Percentiles rank a stretch among this genome's conserved stretches.
These are phyloP conservation scores for Nylanderia fulva DNA, from an alignment of 1,140 invertebrate genomes.

Conservation along the genomic window DNA sequence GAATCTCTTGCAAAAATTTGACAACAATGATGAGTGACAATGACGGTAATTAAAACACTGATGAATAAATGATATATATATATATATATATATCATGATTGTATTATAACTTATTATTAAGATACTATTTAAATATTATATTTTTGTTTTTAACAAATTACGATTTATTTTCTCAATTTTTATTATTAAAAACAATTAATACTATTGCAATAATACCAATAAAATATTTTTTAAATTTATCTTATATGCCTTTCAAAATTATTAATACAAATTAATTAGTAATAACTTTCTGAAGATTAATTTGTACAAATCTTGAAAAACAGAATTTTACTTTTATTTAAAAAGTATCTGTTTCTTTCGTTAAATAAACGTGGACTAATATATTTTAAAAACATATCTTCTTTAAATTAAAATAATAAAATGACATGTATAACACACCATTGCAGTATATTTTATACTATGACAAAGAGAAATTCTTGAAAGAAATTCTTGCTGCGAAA, in stretches of 20 bases:
- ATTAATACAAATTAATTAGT: too few relatives aligned
- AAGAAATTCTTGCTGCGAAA: slow-evolving; percentile 23
- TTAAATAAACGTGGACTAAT: background rate
- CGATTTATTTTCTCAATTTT: background rate
- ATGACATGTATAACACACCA: slow-evolving; percentile 18
- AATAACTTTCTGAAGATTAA: too few relatives aligned
- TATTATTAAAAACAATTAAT: too few relatives aligned
- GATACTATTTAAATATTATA: background rate
- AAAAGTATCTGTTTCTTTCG: background rate
- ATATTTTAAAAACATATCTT: slow-evolving; percentile 1
- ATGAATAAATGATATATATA: background rate
- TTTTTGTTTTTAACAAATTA: background rate
- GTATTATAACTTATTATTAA: background rate
- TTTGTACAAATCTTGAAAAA: too few relatives aligned
- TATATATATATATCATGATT: background rate
- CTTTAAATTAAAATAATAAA: slow-evolving; percentile 19
- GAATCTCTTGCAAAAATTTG: background rate
- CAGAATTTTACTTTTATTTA: too few relatives aligned
- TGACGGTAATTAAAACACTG: background rate
- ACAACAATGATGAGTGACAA: slow-evolving; percentile 6
- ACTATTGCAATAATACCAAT: too few relatives aligned
- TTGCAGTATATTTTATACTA: slow-evolving; percentile 14
- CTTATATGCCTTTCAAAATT: too few relatives aligned
- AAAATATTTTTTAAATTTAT: too few relatives aligned
- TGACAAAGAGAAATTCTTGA: slow-evolving; percentile 35